Percentiles rank a stretch among this genome's conserved stretches.
Conservation (phyloP, 23 tunicate species). For the Pegea sp. region DNA sequence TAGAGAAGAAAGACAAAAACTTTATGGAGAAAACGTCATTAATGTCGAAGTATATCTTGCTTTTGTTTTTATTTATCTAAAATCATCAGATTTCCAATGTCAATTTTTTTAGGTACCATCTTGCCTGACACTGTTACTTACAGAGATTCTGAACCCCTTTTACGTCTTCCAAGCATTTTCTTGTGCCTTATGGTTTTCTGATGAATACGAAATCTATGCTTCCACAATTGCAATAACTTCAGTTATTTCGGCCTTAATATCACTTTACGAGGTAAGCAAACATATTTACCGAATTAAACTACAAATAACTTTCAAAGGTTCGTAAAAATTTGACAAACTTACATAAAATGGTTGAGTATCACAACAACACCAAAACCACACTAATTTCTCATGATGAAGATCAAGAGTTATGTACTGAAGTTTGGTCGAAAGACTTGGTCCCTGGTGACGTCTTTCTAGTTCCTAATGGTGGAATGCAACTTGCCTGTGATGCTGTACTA, state of each 20-base stretch:
- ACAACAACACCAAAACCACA: conserved; percentile 28
- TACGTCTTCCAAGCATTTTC: conserved; percentile 76
- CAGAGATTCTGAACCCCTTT: conserved; percentile 72
- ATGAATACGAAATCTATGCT: conserved; percentile 58
- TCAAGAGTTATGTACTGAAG: not conserved
- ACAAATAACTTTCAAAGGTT: conserved; percentile 8
- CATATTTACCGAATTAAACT: not conserved
- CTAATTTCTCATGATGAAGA: conserved; percentile 10
- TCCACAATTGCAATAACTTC: conserved; percentile 40
- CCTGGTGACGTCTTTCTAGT: conserved; percentile 85
- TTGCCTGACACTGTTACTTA: conserved; percentile 16
- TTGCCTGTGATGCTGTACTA: conserved; percentile 65
- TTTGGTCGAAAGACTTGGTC: conserved; percentile 59
- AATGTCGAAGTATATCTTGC: conserved; percentile 63
- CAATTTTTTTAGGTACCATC: conserved; percentile 27
- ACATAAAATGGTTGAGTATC: conserved; percentile 66
- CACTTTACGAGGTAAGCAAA: conserved; percentile 25
- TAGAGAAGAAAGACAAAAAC: not conserved
- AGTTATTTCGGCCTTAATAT: conserved; percentile 43
- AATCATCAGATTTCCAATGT: not conserved
- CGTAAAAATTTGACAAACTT: conserved; percentile 29
- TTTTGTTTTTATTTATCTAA: too few species aligned
- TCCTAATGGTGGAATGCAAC: conserved; percentile 46
- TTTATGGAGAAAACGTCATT: conserved; percentile 31
- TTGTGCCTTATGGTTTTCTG: conserved; percentile 46